These are phyloP conservation scores for Upupa epops DNA, from an alignment of 2,113 vertebrate genomes.

Conservation along the genomic window DNA sequence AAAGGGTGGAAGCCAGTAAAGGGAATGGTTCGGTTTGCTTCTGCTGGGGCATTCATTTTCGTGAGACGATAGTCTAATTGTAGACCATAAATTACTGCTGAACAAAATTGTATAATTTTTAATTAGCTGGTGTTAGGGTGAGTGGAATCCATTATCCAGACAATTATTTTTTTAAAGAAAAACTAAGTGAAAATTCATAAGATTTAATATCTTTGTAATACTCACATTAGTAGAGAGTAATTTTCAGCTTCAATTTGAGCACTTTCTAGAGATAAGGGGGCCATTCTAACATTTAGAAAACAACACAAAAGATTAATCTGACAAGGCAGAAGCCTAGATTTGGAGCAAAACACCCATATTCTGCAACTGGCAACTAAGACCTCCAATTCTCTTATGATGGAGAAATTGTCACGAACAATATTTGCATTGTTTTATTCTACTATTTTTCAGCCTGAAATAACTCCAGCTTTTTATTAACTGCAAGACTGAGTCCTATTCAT, in stretches of 20 bases:
- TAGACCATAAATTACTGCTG: neutral
- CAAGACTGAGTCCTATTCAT: slow-evolving; percentile 78
- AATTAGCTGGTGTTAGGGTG: neutral
- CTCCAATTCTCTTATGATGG: slow-evolving; percentile 23
- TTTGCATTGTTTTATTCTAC: slow-evolving; percentile 57
- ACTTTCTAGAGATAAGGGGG: neutral
- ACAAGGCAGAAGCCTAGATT: neutral
- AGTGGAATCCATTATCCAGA: neutral
- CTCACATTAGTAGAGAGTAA: neutral
- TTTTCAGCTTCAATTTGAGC: neutral
- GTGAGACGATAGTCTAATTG: neutral
- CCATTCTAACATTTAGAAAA: neutral
- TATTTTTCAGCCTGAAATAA: slow-evolving; percentile 70
- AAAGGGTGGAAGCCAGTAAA: neutral
- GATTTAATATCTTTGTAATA: neutral
- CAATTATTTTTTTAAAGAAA: neutral
- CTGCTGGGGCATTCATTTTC: neutral
- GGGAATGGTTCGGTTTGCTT: neutral
- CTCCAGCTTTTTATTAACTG: slow-evolving; percentile 76
- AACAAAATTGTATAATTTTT: neutral
- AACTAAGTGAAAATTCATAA: neutral
- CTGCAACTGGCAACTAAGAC: slow-evolving; percentile 24
- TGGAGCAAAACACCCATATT: neutral
- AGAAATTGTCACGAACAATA: slow-evolving; percentile 46
- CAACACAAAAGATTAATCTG: neutral